Base-by-base conservation (phyloP, 2,113 vertebrate species). In the Platichthys flesus region DNA sequence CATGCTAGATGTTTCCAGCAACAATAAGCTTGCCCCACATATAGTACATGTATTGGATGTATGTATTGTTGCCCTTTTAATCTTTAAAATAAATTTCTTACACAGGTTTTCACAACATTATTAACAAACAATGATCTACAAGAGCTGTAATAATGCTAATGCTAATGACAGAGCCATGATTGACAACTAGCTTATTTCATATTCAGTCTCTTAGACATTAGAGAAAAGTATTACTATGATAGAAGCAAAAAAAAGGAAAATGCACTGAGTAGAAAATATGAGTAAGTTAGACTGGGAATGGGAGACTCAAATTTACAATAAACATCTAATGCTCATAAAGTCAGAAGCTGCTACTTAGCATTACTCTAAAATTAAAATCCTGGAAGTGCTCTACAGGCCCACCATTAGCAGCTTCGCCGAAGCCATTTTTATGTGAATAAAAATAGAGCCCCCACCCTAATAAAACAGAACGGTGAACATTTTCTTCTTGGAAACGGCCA, bases 391-490 rank as follows among this genome's bases (percentile, higher is more conserved):
- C 77, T 79, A 49, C 40, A 20, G 80, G 76, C 67, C 18, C 49
- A 71, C 71, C 79, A 77, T 85, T 84, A 85, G 81, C 67, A 74
- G 83, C 83, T 68, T 68, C 6, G 83, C 81, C 66, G 56, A 87
- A 84, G 78, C 79, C 62, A 61, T 81, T 88, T 89, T 88, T 87
- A 84, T 83, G 71, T 67, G 86, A 88, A 80, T 84, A 86, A 90
- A 89, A 90, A 78, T 76, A 82, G 75, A 73, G 76, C 84, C 83
- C 87, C 80, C 88, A 83, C 52, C 86, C 79, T 88, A 88, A 90
- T 91, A 85, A 92, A 86, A 90, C 81, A 84, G 80, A 80, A 88
- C 71, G 79, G 84, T 87, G 84, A 71, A 76, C 80, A 84, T 84
- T 88, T 89, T 90, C 88, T 92, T 76, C 78, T 54, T 65, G 49